Evolutionary conservation across 2,797 vertebrate species (phyloP), one percentile per base, ranked within the genome.

Genomic region (Caiman crocodilus): DNA sequence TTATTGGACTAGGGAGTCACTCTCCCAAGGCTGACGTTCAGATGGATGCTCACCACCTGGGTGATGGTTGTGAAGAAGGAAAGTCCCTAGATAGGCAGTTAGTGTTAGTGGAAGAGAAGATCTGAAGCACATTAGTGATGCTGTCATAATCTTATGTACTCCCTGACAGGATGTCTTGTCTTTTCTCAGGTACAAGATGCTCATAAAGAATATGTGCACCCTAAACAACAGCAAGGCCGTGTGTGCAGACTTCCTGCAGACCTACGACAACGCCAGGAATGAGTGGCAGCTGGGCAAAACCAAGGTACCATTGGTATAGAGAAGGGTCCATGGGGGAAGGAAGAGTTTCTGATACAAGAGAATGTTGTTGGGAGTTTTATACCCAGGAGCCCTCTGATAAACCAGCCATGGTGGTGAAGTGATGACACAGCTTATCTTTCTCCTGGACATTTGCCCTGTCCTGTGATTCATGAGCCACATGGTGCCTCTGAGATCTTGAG

Each of bases 271-370:
- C 91, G 93, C 93, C 79, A 98, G 96, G 94, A 98, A 94, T 84
- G 98, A 98, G 81, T 99, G 99, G 99, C 98, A 99, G 84, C 91
- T 99, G 90, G 99, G 99, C 73, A 99, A 99, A 97, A 98, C 98
- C 83, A 99, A 99, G 99, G 99, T 99, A 98, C 85, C 67, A 55
- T 76, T 79, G 35, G 10, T n/a, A 17, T 92, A 76, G 71, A 69
- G 60, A 80, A 85, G 86, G 71, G 15, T 25, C 28, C 12, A 15
- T 35, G 35, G 23, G 7, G 73, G 16, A 50, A 65, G 75, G 88
- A 60, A 88, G 91, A 11, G 5, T 42, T 84, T 64, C 87, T 84
- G 65, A 57, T 74, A 26, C 88, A 83, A 71, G 59, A 67, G 30
- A 12, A 55, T 2, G 0, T 1, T 1, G 57, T 58, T 89, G 79